phyloP scores from a whole-genome alignment of 2,888 invertebrate species.

The Palloptera scutellata region DNA sequence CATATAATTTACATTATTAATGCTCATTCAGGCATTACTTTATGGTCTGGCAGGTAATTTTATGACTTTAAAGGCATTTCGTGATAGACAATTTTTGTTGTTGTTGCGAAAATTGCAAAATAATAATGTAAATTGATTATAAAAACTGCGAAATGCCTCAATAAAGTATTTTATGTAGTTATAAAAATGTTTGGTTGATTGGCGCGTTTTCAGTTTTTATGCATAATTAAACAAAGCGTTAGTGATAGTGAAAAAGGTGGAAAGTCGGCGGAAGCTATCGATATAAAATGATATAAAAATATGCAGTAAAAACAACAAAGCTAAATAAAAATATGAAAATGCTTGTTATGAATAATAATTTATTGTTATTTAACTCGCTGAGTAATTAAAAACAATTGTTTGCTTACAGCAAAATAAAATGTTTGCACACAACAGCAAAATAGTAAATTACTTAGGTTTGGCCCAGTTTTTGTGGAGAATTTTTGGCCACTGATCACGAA shows the following conservation, averaged over 20 bases:
- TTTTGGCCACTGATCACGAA: too few species aligned
- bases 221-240: slow-evolving; percentile 1
- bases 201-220: not conserved
- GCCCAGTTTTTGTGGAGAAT: too few species aligned
- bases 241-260: not conserved
- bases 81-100: not conserved
- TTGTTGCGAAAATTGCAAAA: not conserved
- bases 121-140: slow-evolving; percentile 1
- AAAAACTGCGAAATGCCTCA: not conserved
- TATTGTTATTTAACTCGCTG: too few species aligned
- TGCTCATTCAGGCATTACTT: slow-evolving; percentile 1
- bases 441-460: too few species aligned
- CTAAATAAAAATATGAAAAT: too few species aligned
- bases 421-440: too few species aligned
- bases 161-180: not conserved
- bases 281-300: too few species aligned
- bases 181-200: not conserved
- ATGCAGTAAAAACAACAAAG: too few species aligned
- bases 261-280: too few species aligned
- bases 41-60: slow-evolving; percentile 7
- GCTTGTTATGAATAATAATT: too few species aligned
- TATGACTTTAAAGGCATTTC: not conserved
- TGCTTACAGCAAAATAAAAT: too few species aligned
- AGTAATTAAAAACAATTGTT: too few species aligned
- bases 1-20: slow-evolving; percentile 2